Evolutionary conservation across 2,113 vertebrate genomes (phyloP).

Genomic region (Eclectus roratus): DNA sequence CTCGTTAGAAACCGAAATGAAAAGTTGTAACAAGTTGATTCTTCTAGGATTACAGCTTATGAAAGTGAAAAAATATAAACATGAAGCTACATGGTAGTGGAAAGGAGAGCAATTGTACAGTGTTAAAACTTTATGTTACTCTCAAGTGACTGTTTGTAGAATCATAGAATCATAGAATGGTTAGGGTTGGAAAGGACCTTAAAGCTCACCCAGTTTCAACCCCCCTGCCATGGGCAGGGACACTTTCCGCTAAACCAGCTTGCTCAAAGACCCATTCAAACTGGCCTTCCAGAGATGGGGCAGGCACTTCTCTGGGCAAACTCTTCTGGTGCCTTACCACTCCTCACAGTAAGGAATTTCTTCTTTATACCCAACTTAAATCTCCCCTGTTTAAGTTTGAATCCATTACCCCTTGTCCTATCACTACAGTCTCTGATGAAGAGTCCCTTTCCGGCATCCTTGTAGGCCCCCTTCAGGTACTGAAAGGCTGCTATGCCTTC

Average conservation of each 20-base stretch:
- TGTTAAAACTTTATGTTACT: not conserved
- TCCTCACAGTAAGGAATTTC: not conserved
- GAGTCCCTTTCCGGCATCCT: not conserved
- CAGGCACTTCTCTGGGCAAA: not conserved
- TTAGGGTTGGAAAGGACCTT: not conserved
- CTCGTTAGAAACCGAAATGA: slow-evolving; percentile 64
- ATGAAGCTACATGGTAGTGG: not conserved
- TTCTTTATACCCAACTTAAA: not conserved
- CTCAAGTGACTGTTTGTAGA: not conserved
- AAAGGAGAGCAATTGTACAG: not conserved
- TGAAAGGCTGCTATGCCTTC: not conserved
- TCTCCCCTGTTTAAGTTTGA: not conserved
- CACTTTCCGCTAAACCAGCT: not conserved
- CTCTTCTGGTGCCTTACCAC: not conserved
- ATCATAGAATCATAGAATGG: not conserved
- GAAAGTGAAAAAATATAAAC: slow-evolving; percentile 16
- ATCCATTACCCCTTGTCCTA: not conserved
- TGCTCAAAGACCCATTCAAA: not conserved
- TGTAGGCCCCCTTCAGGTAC: not conserved
- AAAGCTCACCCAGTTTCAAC: not conserved
- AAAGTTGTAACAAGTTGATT: slow-evolving; percentile 24
- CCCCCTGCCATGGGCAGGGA: not conserved
- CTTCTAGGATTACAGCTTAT: slow-evolving; percentile 19
- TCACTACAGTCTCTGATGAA: not conserved
- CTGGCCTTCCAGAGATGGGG: not conserved